phyloP scores from a whole-genome alignment of 1,140 invertebrate genomes.

The Pseudomyrmex dendroicus region DNA sequence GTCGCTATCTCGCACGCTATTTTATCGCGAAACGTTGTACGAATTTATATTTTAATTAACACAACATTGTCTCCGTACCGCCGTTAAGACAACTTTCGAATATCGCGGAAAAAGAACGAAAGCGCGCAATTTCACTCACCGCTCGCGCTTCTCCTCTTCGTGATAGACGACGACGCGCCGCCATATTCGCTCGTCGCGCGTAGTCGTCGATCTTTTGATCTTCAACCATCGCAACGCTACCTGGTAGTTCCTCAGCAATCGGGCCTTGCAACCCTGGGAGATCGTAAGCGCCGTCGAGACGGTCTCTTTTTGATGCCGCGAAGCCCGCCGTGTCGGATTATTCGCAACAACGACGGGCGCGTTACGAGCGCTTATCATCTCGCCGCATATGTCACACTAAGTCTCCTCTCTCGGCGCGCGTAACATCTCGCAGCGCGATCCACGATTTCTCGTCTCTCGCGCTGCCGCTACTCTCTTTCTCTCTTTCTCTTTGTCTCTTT shows the following conservation, averaged over 20 bases:
- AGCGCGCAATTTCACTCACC: slow-evolving; percentile 22
- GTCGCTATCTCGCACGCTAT: too few relatives aligned
- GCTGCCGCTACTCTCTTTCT: background rate
- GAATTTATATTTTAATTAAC: too few relatives aligned
- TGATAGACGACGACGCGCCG: slow-evolving; percentile 3
- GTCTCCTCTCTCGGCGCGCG: background rate
- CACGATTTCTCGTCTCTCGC: background rate
- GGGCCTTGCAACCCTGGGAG: slow-evolving; percentile 38
- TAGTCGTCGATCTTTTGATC: slow-evolving; percentile 9
- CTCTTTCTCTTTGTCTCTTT: background rate
- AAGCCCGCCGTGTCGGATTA: background rate
- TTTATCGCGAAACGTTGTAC: too few relatives aligned
- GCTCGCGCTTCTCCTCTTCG: background rate
- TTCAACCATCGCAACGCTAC: slow-evolving; percentile 26
- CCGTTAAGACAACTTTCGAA: too few relatives aligned
- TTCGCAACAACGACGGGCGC: background rate
- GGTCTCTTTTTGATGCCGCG: background rate
- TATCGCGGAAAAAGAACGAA: background rate
- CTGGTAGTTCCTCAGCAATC: slow-evolving; percentile 22
- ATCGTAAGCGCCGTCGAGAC: slow-evolving; percentile 22
- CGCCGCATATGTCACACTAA: background rate
- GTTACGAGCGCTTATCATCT: slow-evolving; percentile 16
- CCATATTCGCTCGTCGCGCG: slow-evolving; percentile 8
- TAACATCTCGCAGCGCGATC: background rate
- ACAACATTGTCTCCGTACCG: too few relatives aligned